Base-by-base conservation (phyloP, 2,888 invertebrate genomes). In the Thymelicus acteon region DNA sequence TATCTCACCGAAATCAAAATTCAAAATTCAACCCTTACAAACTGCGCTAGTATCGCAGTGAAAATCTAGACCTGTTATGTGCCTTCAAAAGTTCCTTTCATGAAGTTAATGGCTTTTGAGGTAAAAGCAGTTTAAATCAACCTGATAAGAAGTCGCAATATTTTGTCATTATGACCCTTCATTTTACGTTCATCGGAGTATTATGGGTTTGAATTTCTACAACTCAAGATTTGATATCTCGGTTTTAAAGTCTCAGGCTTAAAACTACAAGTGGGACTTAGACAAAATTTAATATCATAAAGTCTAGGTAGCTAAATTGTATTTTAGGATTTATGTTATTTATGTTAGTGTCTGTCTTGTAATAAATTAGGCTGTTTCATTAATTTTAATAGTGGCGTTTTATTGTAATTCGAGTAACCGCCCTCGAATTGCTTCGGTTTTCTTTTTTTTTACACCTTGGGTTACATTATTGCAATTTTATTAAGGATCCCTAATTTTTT, bases 121-220 rank as follows among this genome's bases (percentile, higher is more conserved):
- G 73, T 64, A 72, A 75, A 75, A 74, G 75, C 72, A 73, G 74
- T 74, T 76, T 78, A 79, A 79, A 79, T 79, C 78, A 79, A 75
- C 75, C 75, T 78, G 78, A 79, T 79, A 79, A 77, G 75, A 74
- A 72, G 70, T 72, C 73, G 76, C 76, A 75, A 75, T 78, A 77
- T 77, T 77, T 78, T 78, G 76, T 78, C 76, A 71, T 71, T 71
- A 71, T 71, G 65, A 60, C 70, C 65, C 52, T 71, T 71, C 64
- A 52, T 71, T 71, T 71, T 65, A 71, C 70, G 44, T 71, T 71
- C 65, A 70, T 70, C 64, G 70, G 70, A 65, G 37, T 71, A 60
- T 71, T 65, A 71, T 71, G 44, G 60, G 65, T 44, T 71, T 71
- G 65, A 52, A 60, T 65, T 65, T 71, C 40, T 65, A 60, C 44